Base-by-base conservation (phyloP, 2,113 vertebrate species). In the Vidua macroura region DNA sequence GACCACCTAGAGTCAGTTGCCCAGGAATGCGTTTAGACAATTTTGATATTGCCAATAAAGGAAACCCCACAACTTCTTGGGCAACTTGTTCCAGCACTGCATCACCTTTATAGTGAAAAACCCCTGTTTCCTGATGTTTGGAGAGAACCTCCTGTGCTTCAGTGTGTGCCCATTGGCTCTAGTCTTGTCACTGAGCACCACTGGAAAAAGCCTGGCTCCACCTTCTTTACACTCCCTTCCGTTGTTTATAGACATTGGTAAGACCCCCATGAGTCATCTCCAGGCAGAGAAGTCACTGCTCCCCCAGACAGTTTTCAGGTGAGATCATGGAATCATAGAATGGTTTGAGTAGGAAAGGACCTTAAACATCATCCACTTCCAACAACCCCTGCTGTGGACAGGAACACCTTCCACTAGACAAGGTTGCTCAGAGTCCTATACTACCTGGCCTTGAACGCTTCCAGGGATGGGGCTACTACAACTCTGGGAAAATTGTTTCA, bases 311-410 rank as follows among this genome's bases (percentile, higher is more conserved):
- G 59, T 43, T 35, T 43, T 69, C 44, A 56, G 13, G 48, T 6
- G 19, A 67, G 8, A 53, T n/a, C 39, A 59, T 3, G 28, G 60
- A 52, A 74, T 67, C 33, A 52, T 5, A 59, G 53, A 86, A 60
- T 27, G 17, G 17, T 31, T 16, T 60, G 25, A 49, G 25, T 27
- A 67, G 27, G 22, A 86, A 37, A 43, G 5, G 8, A 77, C 14
- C 11, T 33, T 33, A 27, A 27, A 44, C 4, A 60, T 22, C 28
- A 77, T 4, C 5, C 15, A 53, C 7, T 46, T 59, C 15, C 19
- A 44, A 51, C 1, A 3, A 3, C 3, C 10, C 2, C 37, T 8
- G 6, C 15, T 3, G 5, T 4, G 15, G 37, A 22, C 10, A 58
- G 27, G 19, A 15, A 67, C 33, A n/a, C 17, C 16, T 52, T 74